Evolutionary conservation across 2,888 invertebrate genomes (phyloP).

Genomic region (Rotaria socialis): DNA sequence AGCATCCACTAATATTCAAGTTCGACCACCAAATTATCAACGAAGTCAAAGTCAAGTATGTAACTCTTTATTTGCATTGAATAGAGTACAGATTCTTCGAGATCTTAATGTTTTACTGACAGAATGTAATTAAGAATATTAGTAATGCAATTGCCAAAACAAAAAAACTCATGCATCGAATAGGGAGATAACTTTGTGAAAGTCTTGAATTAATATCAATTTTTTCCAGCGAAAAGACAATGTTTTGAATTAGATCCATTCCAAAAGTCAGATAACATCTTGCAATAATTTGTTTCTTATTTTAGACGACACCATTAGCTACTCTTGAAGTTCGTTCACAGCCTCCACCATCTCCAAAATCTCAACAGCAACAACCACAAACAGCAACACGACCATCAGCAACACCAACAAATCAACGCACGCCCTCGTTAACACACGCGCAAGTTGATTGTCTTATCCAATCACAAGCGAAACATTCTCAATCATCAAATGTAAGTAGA

Average conservation of each 20-base stretch:
- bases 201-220: too few relatives aligned
- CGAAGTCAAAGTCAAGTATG: conserved; percentile 6
- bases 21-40: not conserved
- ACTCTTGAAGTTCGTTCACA: not conserved
- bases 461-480: not conserved
- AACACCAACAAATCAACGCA: not conserved
- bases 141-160: too few relatives aligned
- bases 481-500: not conserved
- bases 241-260: too few relatives aligned
- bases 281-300: not conserved
- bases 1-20: not conserved
- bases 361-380: not conserved
- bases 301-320: not conserved
- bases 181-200: too few relatives aligned
- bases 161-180: too few relatives aligned
- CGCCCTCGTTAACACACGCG: not conserved
- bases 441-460: not conserved
- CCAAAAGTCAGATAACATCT: not conserved
- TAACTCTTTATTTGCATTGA: not conserved
- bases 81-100: too few relatives aligned
- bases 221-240: too few relatives aligned
- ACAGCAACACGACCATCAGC: not conserved
- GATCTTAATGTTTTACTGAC: too few relatives aligned
- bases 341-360: not conserved
- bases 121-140: too few relatives aligned